Base-by-base conservation (phyloP, 1,140 invertebrate species). In the Aphidius gifuensis region DNA sequence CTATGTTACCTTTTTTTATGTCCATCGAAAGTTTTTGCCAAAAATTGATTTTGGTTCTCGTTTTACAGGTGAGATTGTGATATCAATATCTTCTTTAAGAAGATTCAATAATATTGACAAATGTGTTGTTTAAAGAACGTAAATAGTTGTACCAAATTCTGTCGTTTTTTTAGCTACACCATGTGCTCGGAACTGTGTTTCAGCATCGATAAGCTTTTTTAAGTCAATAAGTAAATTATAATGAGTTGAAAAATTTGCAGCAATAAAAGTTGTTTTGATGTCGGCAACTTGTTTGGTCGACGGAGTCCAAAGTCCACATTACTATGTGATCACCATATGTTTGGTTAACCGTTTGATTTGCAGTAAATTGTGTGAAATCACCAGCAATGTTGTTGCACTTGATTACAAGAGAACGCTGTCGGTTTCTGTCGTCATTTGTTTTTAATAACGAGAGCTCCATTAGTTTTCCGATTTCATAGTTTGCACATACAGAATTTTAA, bases 171-270 rank as follows among this genome's bases (percentile, higher is more conserved):
- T n/a, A n/a, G n/a, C n/a, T n/a, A n/a, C n/a, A n/a, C n/a, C n/a
- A n/a, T 6, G 16, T 8, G 40, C 21, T 5, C 38, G 39, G 11
- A 57, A 40, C 21, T 4, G 1, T 2, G 65, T 69, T n/a, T 16
- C 38, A 7, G 42, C 9, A 38, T 70, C 69, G 1, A 66, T 48
- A 0, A 68, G 11, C 11, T 60, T 62, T 50, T 51, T 61, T 4
- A 68, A 9, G 55, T 71, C 66, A 3, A 68, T 49, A 3, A 66
- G 4, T 40, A 71, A 23, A 1, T 54, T 56, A 43, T 66, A 68
- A 38, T 66, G 62, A 32, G 40, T 21, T 9, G 68, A 11, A 7
- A 68, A 58, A 42, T 71, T 64, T 4, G 66, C 68, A 1, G 68
- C 69, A 3, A 69, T 61, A 9, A 68, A 69, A 6, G 67, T 4